phyloP scores from a whole-genome alignment of 1,140 invertebrate genomes.

The Drosophila parvula region DNA sequence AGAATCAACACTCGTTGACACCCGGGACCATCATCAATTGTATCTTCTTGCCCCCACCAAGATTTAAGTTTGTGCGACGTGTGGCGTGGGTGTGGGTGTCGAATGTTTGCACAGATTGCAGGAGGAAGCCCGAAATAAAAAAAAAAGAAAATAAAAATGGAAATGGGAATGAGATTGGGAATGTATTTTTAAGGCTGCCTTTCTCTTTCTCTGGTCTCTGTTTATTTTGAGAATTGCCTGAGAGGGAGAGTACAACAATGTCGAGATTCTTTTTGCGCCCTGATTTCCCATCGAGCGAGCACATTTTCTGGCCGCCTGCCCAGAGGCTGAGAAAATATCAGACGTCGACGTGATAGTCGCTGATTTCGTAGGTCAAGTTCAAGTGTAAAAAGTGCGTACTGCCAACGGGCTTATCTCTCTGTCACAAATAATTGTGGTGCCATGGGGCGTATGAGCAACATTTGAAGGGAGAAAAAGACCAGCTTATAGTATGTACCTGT shows the following conservation, averaged over 20 bases:
- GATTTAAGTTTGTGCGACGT: slow-evolving; percentile 44
- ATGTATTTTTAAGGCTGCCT: slow-evolving; percentile 40
- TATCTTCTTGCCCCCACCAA: slow-evolving; percentile 37
- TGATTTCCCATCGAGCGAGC: slow-evolving; percentile 8
- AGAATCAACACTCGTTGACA: slow-evolving; percentile 39
- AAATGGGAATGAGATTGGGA: slow-evolving; percentile 5
- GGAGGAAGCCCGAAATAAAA: slow-evolving; percentile 23
- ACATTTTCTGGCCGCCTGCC: slow-evolving; percentile 51
- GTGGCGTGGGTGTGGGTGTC: slow-evolving; percentile 33
- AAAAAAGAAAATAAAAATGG: slow-evolving; percentile 3
- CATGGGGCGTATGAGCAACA: slow-evolving; percentile 29
- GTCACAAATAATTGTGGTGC: background rate
- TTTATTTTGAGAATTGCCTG: slow-evolving; percentile 44
- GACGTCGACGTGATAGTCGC: slow-evolving; percentile 6
- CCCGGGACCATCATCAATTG: slow-evolving; percentile 22
- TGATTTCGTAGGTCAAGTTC: slow-evolving; percentile 57
- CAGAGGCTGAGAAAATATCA: slow-evolving; percentile 15
- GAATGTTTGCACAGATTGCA: slow-evolving; percentile 55
- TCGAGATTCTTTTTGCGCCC: slow-evolving; percentile 25
- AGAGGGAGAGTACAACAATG: slow-evolving; percentile 36
- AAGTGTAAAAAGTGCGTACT: slow-evolving; percentile 42
- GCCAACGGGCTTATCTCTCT: slow-evolving; percentile 4
- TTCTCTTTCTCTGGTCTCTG: slow-evolving; percentile 35
- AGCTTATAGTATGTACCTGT: slow-evolving; percentile 2
- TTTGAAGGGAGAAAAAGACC: too few relatives aligned